Evolutionary conservation across 2,797 vertebrate genomes (phyloP), one percentile per base, ranked within the genome.

Genomic region (Uromys caudimaculatus): DNA sequence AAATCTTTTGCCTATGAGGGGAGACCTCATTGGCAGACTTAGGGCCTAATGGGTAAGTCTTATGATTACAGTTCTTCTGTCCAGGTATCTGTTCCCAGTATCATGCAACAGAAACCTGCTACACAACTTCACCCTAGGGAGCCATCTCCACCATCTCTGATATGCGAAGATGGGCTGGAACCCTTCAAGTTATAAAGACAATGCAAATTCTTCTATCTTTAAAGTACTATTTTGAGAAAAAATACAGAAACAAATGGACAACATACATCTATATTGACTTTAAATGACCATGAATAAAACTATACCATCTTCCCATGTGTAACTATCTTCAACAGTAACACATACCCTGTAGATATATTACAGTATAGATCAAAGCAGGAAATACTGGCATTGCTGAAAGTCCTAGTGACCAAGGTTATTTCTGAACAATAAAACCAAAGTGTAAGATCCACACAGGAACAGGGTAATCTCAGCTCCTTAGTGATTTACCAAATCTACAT

Each of bases 251-350:
- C 71, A 44, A 60, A 24, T 76, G 27, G 38, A 29, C 47, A 41
- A 38, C 23, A 71, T 76, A 58, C 87, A 50, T 77, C 54, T 56
- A 91, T 93, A 69, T 94, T 75, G 44, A 94, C 60, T 84, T 78
- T 81, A 84, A 78, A 85, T 76, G 86, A 76, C 71, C 11, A 12
- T 5, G 75, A 83, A 35, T 79, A 54, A 88, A 95, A 78, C 10
- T 14, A 3, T 14, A 56, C 21, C 44, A 54, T 24, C 8, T 93
- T 52, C 67, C 60, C 52, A 87, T 0, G 35, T 19, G 1, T 58
- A 92, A 14, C 1, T 29, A 13, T 78, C 47, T 35, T 62, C 7
- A 62, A 14, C 11, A 47, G 58, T 4, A 47, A 64, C 1, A 38
- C 24, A 35, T 24, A 35, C 1, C 13, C 54, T 58, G 0, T 62